Conservation (phyloP, 2,888 invertebrate species). For the Drosophila hamatofila region DNA sequence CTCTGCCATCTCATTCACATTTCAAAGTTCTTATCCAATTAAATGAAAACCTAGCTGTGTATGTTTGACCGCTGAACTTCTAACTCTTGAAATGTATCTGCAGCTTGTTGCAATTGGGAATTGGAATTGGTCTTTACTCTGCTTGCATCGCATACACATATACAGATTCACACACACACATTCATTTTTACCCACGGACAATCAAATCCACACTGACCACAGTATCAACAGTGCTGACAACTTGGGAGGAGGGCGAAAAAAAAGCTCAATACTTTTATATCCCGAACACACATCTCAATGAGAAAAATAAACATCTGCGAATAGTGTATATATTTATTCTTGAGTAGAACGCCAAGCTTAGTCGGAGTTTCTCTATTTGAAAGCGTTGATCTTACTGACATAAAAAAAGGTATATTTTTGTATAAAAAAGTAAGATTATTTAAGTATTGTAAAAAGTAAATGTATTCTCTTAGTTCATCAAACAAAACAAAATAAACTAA, state of each 20-base stretch:
- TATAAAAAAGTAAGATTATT: no score
- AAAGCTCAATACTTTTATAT: not conserved
- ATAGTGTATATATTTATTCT: not conserved
- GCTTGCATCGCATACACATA: not conserved
- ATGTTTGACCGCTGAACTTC: slow-evolving; percentile 3
- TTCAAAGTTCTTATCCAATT: slow-evolving; percentile 13
- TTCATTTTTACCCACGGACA: slow-evolving; percentile 3
- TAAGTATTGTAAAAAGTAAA: no score
- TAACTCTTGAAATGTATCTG: slow-evolving; percentile 12
- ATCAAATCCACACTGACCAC: slow-evolving; percentile 1
- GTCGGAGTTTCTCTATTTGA: no score
- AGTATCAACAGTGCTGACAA: not conserved
- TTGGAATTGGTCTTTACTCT: not conserved
- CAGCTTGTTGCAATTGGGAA: slow-evolving; percentile 5
- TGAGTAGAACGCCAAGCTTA: no score
- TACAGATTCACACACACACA: not conserved
- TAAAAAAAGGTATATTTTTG: no score
- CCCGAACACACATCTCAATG: not conserved
- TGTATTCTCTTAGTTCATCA: no score
- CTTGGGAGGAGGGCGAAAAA: not conserved
- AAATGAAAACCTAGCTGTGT: slow-evolving; percentile 4
- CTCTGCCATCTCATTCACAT: not conserved
- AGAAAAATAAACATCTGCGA: not conserved
- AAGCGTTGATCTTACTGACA: no score
- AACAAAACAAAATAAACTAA: no score